Conservation (phyloP, 2,888 invertebrate genomes). For the Amphipoea lucens region DNA sequence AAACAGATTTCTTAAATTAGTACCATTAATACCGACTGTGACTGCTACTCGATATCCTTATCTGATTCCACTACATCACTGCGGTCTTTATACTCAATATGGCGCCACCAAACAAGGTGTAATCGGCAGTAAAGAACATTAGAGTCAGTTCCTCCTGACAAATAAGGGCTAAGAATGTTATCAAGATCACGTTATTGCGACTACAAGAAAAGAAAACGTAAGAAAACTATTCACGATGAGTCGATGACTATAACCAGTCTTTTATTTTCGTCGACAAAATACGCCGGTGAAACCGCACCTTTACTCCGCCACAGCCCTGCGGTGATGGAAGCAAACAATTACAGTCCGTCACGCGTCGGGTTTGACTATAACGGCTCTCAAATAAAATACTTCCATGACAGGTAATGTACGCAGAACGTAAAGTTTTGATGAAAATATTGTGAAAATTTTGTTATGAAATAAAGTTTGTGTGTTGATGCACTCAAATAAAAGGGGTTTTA, state of each 20-base stretch:
- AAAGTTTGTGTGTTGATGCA: conserved; percentile 24
- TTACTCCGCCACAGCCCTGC: background rate
- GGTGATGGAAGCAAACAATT: conserved; percentile 21
- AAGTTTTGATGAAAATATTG: conserved; percentile 15
- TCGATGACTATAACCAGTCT: background rate
- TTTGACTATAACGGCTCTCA: conserved; percentile 3
- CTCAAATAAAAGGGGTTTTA: conserved; percentile 14
- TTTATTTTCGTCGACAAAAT: conserved; percentile 1
- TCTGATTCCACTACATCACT: conserved; percentile 24
- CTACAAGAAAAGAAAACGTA: conserved; percentile 17
- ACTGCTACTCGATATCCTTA: conserved; percentile 16
- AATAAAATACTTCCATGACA: conserved; percentile 12
- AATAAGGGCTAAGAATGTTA: conserved; percentile 43
- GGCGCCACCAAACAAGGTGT: conserved; percentile 23
- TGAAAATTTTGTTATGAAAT: conserved; percentile 27
- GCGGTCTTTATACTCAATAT: conserved; percentile 22
- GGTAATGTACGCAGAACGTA: conserved; percentile 14
- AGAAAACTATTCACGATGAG: conserved; percentile 7
- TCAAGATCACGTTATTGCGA: conserved; percentile 3
- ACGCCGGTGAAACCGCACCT: background rate
- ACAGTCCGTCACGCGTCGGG: background rate
- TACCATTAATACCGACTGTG: background rate
- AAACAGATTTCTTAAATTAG: conserved; percentile 21
- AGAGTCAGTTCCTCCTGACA: conserved; percentile 30
- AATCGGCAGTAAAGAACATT: conserved; percentile 28